Percentiles rank a stretch among this genome's conserved stretches.
Evolutionary conservation across 2,888 invertebrate genomes (phyloP).

Genomic region (Notodonta dromedarius): DNA sequence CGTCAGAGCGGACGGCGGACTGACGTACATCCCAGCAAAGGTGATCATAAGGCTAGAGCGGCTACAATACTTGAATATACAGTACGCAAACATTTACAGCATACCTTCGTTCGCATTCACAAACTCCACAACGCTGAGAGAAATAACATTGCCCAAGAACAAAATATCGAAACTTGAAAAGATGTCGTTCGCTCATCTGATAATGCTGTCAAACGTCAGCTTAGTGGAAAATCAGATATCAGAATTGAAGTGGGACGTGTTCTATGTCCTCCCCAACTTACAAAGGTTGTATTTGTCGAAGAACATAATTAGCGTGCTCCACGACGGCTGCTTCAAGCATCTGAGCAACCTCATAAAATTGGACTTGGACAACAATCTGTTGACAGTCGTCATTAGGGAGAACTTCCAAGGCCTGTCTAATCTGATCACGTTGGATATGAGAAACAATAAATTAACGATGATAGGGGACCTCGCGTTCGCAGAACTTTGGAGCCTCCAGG

Average conservation of each 20-base stretch:
- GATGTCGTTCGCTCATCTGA: conserved; percentile 90
- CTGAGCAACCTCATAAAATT: conserved; percentile 90
- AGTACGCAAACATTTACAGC: conserved; percentile 89
- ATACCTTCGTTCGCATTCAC: conserved; percentile 90
- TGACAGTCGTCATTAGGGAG: conserved; percentile 89
- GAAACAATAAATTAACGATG: conserved; percentile 90
- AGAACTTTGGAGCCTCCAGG: conserved; percentile 90
- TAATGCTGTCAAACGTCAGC: conserved; percentile 87
- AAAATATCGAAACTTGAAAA: conserved; percentile 87
- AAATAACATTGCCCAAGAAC: conserved; percentile 89
- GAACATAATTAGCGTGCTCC: conserved; percentile 92
- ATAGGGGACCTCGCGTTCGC: conserved; percentile 92
- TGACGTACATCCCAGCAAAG: conserved; percentile 89
- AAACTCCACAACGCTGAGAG: conserved; percentile 87
- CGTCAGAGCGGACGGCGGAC: conserved; percentile 87
- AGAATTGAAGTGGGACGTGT: conserved; percentile 89
- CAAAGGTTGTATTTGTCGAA: conserved; percentile 91
- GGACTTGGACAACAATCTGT: conserved; percentile 90
- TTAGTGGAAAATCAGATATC: conserved; percentile 90
- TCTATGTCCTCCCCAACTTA: conserved; percentile 89
- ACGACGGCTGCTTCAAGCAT: conserved; percentile 93
- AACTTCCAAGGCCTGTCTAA: conserved; percentile 91
- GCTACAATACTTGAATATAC: conserved; percentile 87
- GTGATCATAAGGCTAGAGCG: conserved; percentile 87
- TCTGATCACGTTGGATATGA: conserved; percentile 89